These are phyloP conservation scores for Mustela lutreola DNA, from an alignment of 2,113 vertebrate species.

Conservation along the genomic window DNA sequence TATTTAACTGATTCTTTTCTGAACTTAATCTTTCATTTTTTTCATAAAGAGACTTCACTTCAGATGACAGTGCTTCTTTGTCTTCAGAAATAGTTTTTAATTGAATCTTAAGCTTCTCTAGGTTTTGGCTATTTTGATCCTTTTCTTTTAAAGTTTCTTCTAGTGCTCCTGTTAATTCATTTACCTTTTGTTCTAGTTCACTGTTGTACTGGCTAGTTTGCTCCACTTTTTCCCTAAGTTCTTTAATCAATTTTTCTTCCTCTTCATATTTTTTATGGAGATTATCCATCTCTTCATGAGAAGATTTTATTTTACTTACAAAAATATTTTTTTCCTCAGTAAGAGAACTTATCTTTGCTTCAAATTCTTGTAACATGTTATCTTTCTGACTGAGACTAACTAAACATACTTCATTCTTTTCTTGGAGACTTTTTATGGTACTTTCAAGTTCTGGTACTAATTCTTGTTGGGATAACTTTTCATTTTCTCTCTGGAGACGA, in stretches of 20 bases:
- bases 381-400: slow-evolving; percentile 89
- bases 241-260: slow-evolving; percentile 77
- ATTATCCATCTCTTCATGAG: slow-evolving; percentile 84
- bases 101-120: slow-evolving; percentile 85
- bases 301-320: slow-evolving; percentile 84
- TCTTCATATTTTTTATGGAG: slow-evolving; percentile 83
- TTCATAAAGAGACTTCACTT: slow-evolving; percentile 82
- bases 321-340: slow-evolving; percentile 86
- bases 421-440: slow-evolving; percentile 86
- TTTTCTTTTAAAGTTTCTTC: slow-evolving; percentile 83
- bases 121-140: slow-evolving; percentile 76
- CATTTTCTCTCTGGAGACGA: slow-evolving; percentile 84
- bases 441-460: slow-evolving; percentile 87
- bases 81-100: slow-evolving; percentile 85
- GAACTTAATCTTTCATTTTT: slow-evolving; percentile 86
- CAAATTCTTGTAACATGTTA: slow-evolving; percentile 85
- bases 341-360: slow-evolving; percentile 85
- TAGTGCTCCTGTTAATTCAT: slow-evolving; percentile 86
- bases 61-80: slow-evolving; percentile 84
- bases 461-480: slow-evolving; percentile 81
- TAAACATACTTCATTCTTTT: slow-evolving; percentile 87
- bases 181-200: slow-evolving; percentile 87
- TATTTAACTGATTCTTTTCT: slow-evolving; percentile 82
- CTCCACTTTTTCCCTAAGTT: slow-evolving; percentile 85
- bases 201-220: slow-evolving; percentile 83